These are phyloP conservation scores for Zophobas morio DNA, from an alignment of 1,140 invertebrate species.

Conservation along the genomic window DNA sequence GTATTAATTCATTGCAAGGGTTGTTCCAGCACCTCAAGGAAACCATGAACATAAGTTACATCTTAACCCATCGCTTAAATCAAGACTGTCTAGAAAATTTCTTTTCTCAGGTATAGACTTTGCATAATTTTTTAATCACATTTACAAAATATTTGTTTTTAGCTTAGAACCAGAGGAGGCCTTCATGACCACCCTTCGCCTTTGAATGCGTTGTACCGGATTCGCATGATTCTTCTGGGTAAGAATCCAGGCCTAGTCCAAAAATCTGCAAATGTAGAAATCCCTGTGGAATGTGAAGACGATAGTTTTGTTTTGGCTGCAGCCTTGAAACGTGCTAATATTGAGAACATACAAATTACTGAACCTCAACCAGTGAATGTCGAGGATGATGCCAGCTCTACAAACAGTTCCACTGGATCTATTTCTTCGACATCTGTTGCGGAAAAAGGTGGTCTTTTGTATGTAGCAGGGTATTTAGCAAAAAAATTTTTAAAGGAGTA, in stretches of 20 bases:
- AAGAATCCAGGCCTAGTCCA: not conserved
- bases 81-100: too few relatives aligned
- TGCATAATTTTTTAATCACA: not conserved
- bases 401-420: too few relatives aligned
- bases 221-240: constrained; percentile 20
- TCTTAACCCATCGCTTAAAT: too few relatives aligned
- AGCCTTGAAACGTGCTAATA: constrained; percentile 1
- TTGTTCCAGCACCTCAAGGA: too few relatives aligned
- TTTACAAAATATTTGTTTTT: constrained; percentile 22
- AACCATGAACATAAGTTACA: too few relatives aligned
- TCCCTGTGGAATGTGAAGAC: not conserved
- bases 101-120: not conserved
- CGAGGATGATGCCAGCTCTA: too few relatives aligned
- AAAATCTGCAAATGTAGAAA: not conserved
- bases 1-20: too few relatives aligned
- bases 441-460: too few relatives aligned
- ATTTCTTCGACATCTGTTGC: too few relatives aligned
- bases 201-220: constrained; percentile 3
- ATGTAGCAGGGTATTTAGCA: too few relatives aligned
- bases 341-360: not conserved
- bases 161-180: constrained; percentile 22
- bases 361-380: too few relatives aligned
- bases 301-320: not conserved
- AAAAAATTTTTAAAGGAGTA: too few relatives aligned
- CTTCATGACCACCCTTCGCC: constrained; percentile 22